phyloP scores from a whole-genome alignment of 2,888 invertebrate genomes.

The Zaprionus lineosus region DNA sequence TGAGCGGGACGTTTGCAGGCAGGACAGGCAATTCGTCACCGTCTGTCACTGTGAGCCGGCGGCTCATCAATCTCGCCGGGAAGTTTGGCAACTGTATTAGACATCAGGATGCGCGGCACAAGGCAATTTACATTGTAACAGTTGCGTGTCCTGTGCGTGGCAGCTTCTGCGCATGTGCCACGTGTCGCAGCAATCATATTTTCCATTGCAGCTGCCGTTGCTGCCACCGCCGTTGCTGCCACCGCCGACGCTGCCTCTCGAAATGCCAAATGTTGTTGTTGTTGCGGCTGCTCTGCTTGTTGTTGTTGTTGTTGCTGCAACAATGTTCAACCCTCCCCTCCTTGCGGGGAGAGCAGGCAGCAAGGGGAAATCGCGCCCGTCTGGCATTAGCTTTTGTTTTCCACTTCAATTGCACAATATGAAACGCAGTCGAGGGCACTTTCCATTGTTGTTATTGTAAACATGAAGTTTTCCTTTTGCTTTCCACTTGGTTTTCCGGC shows the following conservation, averaged over 20 bases:
- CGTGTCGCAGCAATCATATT: conserved; percentile 21
- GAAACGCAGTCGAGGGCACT: conserved; percentile 42
- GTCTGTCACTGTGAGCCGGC: conserved; percentile 41
- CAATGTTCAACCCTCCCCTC: conserved; percentile 52
- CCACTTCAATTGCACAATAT: conserved; percentile 52
- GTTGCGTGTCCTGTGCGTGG: conserved; percentile 2
- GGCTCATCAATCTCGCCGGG: conserved; percentile 54
- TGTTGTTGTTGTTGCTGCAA: conserved; percentile 7
- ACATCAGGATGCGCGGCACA: conserved; percentile 1
- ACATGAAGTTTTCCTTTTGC: conserved; percentile 40
- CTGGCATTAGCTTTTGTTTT: conserved; percentile 68
- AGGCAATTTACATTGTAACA: conserved; percentile 38
- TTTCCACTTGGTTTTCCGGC: conserved; percentile 45
- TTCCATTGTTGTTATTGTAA: conserved; percentile 58
- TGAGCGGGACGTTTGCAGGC: too few relatives aligned
- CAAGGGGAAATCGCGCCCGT: conserved; percentile 20
- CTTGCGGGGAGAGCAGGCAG: background rate
- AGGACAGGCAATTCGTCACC: conserved; percentile 58
- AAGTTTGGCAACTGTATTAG: conserved; percentile 62
- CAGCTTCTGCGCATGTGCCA: conserved; percentile 47
- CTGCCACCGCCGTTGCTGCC: too few relatives aligned
- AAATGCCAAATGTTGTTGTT: conserved; percentile 11
- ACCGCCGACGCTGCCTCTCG: conserved; percentile 42
- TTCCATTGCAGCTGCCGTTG: conserved; percentile 54
- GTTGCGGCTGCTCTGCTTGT: conserved; percentile 3